Conservation (phyloP, 2,888 invertebrate species). For the Hirudinaria manillensis region DNA sequence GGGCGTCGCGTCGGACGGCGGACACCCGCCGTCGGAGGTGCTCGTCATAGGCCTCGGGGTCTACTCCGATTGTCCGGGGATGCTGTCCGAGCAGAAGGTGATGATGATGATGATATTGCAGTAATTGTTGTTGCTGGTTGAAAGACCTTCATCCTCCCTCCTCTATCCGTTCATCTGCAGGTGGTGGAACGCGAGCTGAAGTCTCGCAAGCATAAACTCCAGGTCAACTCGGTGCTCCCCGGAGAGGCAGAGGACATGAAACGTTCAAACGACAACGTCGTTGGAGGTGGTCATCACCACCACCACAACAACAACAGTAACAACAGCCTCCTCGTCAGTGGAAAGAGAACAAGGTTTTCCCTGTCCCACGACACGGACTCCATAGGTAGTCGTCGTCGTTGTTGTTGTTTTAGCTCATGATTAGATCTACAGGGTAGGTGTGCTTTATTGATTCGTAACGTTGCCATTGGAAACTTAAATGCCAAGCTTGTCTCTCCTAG, state of each 20-base stretch:
- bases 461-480: no score
- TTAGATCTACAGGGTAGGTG: no score
- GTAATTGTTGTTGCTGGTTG: no score
- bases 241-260: conserved; percentile 43
- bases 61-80: conserved; percentile 63
- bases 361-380: conserved; percentile 83
- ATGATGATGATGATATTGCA: not conserved
- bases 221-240: conserved; percentile 41
- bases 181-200: conserved; percentile 50
- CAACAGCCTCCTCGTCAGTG: conserved; percentile 42
- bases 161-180: conserved; percentile 38
- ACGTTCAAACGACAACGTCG: conserved; percentile 27
- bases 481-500: no score
- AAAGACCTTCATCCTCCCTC: not conserved
- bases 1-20: not conserved
- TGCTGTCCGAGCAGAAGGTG: conserved; percentile 66
- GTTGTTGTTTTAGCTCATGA: not conserved
- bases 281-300: conserved; percentile 42
- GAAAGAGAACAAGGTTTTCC: conserved; percentile 65
- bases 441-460: no score
- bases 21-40: conserved; percentile 46
- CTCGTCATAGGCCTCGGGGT: conserved; percentile 65
- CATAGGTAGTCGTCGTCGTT: conserved; percentile 45
- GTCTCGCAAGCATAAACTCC: conserved; percentile 45
- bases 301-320: not conserved